Percentiles rank a stretch among this genome's conserved stretches.
Conservation (phyloP, 1,140 invertebrate genomes). For the Drosophila mojavensis region DNA sequence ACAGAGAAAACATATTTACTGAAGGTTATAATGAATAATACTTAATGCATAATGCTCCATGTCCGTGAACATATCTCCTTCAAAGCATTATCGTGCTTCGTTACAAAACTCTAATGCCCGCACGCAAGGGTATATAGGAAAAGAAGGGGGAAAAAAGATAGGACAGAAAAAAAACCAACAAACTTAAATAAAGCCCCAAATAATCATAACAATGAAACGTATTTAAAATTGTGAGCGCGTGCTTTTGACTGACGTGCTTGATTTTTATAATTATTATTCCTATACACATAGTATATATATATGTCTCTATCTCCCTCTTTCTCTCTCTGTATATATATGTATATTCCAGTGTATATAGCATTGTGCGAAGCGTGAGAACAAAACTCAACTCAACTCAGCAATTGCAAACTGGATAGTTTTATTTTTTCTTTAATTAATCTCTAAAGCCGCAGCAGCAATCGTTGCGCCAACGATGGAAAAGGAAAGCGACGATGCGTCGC, state of each 20-base stretch:
- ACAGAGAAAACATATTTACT: too few relatives aligned
- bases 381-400: constrained; percentile 43
- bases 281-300: neutral
- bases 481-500: constrained; percentile 59
- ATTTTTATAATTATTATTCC: constrained; percentile 43
- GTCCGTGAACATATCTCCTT: too few relatives aligned
- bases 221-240: constrained; percentile 74
- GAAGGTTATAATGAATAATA: too few relatives aligned
- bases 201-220: constrained; percentile 69
- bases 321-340: neutral
- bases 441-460: constrained; percentile 21
- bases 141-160: neutral
- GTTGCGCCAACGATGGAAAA: constrained; percentile 45
- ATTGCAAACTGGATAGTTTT: constrained; percentile 31
- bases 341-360: constrained; percentile 8
- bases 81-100: neutral
- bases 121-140: neutral
- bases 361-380: constrained; percentile 60
- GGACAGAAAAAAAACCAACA: constrained; percentile 13
- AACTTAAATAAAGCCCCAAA: constrained; percentile 41
- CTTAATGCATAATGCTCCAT: too few relatives aligned
- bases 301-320: too few relatives aligned
- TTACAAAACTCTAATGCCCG: neutral
- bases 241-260: constrained; percentile 42
- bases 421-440: constrained; percentile 33